These are phyloP conservation scores for Caenorhabditis afra DNA, from an alignment of 2,888 invertebrate species.

Conservation along the genomic window DNA sequence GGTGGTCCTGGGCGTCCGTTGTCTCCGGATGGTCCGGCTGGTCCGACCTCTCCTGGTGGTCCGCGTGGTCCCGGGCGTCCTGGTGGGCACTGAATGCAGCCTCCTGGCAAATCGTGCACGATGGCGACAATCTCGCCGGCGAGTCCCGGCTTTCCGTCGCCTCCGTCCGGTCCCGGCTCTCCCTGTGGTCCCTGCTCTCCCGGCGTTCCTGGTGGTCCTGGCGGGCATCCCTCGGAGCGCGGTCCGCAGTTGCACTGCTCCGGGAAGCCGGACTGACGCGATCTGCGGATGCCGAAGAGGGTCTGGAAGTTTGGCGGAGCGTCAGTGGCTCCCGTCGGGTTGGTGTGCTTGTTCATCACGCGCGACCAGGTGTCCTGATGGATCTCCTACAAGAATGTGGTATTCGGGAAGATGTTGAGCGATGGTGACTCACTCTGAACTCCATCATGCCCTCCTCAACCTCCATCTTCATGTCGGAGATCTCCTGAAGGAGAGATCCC, in stretches of 20 bases:
- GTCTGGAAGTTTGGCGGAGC: slow-evolving; percentile 68
- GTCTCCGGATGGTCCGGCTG: slow-evolving; percentile 61
- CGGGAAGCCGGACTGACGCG: slow-evolving; percentile 65
- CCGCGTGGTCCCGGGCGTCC: slow-evolving; percentile 67
- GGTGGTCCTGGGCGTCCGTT: slow-evolving; percentile 62
- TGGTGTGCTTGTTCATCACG: slow-evolving; percentile 60
- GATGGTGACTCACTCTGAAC: slow-evolving; percentile 58
- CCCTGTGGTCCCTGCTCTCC: slow-evolving; percentile 66
- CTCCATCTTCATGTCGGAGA: slow-evolving; percentile 63
- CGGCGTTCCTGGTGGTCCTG: slow-evolving; percentile 70
- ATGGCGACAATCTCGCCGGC: slow-evolving; percentile 62
- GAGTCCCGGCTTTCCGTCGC: slow-evolving; percentile 66
- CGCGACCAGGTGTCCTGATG: slow-evolving; percentile 65
- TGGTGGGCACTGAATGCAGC: slow-evolving; percentile 64
- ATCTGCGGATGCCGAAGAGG: slow-evolving; percentile 63
- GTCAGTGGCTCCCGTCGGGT: slow-evolving; percentile 58
- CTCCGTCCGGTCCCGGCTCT: slow-evolving; percentile 64
- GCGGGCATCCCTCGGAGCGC: slow-evolving; percentile 65
- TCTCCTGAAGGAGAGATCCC: slow-evolving; percentile 59
- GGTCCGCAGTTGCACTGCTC: slow-evolving; percentile 69
- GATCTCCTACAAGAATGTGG: slow-evolving; percentile 52
- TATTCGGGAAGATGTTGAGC: background rate
- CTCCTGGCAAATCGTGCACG: slow-evolving; percentile 67
- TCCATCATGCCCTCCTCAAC: slow-evolving; percentile 67
- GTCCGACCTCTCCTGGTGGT: slow-evolving; percentile 63